phyloP scores from a whole-genome alignment of 2,113 vertebrate species.

The Morphnarchus princeps region DNA sequence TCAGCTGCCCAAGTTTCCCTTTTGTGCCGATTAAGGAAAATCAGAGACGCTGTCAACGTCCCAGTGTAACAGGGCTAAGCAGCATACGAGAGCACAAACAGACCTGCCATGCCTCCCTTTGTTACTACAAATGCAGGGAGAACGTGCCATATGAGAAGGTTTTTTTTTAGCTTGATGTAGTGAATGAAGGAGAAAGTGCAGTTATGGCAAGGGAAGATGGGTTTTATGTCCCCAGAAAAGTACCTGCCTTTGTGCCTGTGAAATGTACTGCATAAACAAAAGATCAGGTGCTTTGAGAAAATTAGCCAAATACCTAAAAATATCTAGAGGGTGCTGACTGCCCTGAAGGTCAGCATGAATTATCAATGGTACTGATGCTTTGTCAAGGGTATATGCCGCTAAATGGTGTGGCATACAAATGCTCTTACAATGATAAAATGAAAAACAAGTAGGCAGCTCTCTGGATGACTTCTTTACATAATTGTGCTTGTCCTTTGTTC shows the following conservation, averaged over 20 bases:
- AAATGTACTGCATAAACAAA: constrained; percentile 54
- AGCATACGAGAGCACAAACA: background rate
- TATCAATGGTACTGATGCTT: background rate
- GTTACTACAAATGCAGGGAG: background rate
- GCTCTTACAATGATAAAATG: background rate
- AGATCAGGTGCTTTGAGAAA: constrained; percentile 48
- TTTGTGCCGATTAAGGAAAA: background rate
- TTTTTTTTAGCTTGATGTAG: background rate
- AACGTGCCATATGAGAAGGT: background rate
- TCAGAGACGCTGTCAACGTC: background rate
- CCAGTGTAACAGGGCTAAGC: background rate
- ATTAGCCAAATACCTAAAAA: constrained; percentile 51
- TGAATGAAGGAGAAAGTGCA: background rate
- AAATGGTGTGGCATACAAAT: background rate
- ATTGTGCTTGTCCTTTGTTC: constrained; percentile 41
- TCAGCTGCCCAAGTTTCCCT: background rate
- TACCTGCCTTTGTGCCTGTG: background rate
- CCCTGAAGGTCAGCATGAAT: constrained; percentile 44
- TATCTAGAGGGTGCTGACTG: constrained; percentile 23
- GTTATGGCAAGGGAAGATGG: background rate
- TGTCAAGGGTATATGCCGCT: constrained; percentile 16
- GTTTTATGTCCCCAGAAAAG: background rate
- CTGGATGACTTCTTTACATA: background rate
- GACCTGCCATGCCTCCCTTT: background rate
- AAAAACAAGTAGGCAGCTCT: background rate